Evolutionary conservation across 2,797 vertebrate genomes (phyloP).

Genomic region (Strix occidentalis): DNA sequence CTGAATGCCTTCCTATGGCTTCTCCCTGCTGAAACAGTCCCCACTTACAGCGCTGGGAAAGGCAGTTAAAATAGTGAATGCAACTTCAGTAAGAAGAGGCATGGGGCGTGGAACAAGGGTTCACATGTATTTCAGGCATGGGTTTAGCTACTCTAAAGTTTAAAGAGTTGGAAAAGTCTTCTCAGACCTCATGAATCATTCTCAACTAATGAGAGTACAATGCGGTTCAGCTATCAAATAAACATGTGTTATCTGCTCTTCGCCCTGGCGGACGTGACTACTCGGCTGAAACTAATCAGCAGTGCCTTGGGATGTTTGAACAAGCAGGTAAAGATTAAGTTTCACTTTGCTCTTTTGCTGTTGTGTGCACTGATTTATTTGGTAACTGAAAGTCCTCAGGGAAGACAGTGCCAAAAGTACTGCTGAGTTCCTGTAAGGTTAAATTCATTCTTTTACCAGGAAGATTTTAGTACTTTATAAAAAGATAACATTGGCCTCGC

Average conservation of each 20-base stretch:
- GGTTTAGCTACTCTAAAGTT: neutral
- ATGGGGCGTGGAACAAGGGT: rapidly evolving
- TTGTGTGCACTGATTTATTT: neutral
- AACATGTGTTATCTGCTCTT: slow-evolving; percentile 13
- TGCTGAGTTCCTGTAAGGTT: slow-evolving; percentile 8
- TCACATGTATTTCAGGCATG: neutral
- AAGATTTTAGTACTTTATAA: neutral
- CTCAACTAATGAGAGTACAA: slow-evolving; percentile 26
- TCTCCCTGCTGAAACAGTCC: neutral
- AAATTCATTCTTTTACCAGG: neutral
- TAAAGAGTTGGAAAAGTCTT: neutral
- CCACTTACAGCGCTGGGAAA: neutral
- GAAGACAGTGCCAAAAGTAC: neutral
- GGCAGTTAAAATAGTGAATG: neutral
- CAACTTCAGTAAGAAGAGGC: neutral
- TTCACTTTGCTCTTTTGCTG: neutral
- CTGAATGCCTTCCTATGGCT: neutral
- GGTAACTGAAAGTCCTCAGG: neutral
- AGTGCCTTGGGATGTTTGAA: neutral
- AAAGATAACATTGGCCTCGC: neutral
- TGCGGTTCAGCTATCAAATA: slow-evolving; percentile 17
- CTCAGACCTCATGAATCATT: slow-evolving; percentile 36
- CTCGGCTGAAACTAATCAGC: neutral
- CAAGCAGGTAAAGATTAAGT: slow-evolving; percentile 9
- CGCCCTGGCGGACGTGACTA: slow-evolving; percentile 1